Percentiles rank a stretch among this genome's conserved stretches.
Conservation (phyloP, 1,140 invertebrate genomes). For the Lordiphosa collinella region DNA sequence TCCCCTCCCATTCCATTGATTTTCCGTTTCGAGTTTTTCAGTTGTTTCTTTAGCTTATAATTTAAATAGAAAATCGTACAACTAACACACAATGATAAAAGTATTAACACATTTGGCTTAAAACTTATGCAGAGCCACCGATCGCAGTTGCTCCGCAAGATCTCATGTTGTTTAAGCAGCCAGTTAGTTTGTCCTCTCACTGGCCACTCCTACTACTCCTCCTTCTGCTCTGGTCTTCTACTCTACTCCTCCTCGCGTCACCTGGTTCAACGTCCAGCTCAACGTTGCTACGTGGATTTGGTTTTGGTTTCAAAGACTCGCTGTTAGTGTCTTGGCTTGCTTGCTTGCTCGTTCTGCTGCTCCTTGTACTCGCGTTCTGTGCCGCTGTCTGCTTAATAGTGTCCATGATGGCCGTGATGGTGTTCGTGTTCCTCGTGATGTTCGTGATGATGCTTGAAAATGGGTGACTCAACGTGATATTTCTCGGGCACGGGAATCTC, state of each 20-base stretch:
- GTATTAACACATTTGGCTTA: constrained; percentile 78
- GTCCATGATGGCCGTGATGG: constrained; percentile 40
- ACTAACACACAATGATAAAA: constrained; percentile 71
- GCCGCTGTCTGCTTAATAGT: constrained; percentile 43
- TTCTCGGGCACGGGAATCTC: constrained; percentile 88
- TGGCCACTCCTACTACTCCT: constrained; percentile 32
- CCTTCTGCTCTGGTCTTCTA: constrained; percentile 45
- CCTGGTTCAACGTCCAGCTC: constrained; percentile 72
- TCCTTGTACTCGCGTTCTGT: constrained; percentile 72
- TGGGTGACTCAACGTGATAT: constrained; percentile 84
- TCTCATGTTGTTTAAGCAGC: constrained; percentile 49
- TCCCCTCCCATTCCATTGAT: constrained; percentile 15
- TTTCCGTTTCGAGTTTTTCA: constrained; percentile 31
- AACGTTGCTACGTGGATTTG: constrained; percentile 58
- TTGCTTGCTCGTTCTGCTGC: constrained; percentile 27
- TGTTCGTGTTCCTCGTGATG: constrained; percentile 57
- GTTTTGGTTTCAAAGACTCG: constrained; percentile 38
- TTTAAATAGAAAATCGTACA: constrained; percentile 66
- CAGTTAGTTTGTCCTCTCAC: constrained; percentile 70
- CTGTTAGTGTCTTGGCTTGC: constrained; percentile 36
- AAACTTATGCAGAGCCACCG: constrained; percentile 44
- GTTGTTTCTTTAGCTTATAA: constrained; percentile 75
- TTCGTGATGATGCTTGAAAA: constrained; percentile 80
- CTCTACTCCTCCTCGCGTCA: constrained; percentile 57
- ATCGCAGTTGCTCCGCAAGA: constrained; percentile 32